phyloP scores from a whole-genome alignment of 1,140 invertebrate species.

The Drosophila carrolli region DNA sequence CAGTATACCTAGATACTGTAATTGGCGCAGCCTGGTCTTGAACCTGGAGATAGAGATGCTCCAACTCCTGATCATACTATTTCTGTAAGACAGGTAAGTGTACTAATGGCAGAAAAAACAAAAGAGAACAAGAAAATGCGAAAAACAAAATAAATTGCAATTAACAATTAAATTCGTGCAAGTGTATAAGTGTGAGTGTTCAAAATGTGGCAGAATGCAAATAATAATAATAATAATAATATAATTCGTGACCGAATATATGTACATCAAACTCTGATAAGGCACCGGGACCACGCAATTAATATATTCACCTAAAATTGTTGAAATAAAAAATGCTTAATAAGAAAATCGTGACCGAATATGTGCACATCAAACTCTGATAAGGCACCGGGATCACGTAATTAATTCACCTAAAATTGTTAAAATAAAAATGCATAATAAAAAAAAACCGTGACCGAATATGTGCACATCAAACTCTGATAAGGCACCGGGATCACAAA shows the following conservation, averaged over 20 bases:
- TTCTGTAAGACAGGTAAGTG: neutral
- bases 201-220: neutral
- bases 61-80: neutral
- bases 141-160: neutral
- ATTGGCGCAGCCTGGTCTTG: neutral
- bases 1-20: neutral
- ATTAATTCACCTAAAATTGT: neutral
- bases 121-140: neutral
- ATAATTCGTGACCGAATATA: neutral
- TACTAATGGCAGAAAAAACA: neutral
- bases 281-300: too few relatives aligned
- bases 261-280: too few relatives aligned
- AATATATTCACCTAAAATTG: too few relatives aligned
- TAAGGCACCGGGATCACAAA: too few relatives aligned
- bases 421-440: too few relatives aligned
- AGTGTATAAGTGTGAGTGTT: neutral
- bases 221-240: neutral
- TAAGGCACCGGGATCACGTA: neutral
- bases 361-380: neutral
- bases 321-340: too few relatives aligned
- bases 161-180: too few relatives aligned
- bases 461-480: too few relatives aligned
- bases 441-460: too few relatives aligned
- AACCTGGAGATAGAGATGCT: neutral
- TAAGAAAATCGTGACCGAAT: too few relatives aligned